Percentiles rank a stretch among this genome's conserved stretches.
Evolutionary conservation across 2,797 vertebrate species (phyloP).

Genomic region (Gymnothorax reevesii): DNA sequence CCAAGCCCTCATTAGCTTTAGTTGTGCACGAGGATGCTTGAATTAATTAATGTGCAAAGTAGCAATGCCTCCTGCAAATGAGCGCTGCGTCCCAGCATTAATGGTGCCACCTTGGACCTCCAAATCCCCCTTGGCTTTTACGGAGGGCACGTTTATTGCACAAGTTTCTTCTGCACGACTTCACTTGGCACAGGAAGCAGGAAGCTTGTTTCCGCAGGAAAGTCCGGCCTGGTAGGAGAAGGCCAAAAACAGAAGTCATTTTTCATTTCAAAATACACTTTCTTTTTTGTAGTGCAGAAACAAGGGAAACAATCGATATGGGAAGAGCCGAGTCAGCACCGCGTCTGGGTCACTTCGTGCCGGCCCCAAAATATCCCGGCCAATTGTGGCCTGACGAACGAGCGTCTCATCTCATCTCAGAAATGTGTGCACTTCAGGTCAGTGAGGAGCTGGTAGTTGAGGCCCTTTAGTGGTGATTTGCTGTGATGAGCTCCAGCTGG

Average conservation of each 20-base stretch:
- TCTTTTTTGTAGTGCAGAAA: slow-evolving; percentile 27
- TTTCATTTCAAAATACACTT: slow-evolving; percentile 50
- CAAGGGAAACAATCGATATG: slow-evolving; percentile 35
- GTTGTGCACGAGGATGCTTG: slow-evolving; percentile 48
- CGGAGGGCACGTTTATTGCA: background rate
- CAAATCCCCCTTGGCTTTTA: background rate
- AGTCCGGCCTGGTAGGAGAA: background rate
- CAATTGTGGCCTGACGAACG: background rate
- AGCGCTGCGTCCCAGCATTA: slow-evolving; percentile 10
- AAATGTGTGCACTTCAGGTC: slow-evolving; percentile 23
- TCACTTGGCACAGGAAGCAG: background rate
- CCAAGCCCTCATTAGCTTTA: slow-evolving; percentile 56
- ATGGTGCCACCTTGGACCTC: background rate
- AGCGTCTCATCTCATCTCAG: background rate
- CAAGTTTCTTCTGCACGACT: background rate
- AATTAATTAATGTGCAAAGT: slow-evolving; percentile 51
- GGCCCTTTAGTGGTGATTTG: slow-evolving; percentile 8
- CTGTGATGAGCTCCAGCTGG: slow-evolving; percentile 5
- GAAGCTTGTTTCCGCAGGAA: background rate
- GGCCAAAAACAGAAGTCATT: slow-evolving; percentile 42
- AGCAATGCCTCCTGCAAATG: slow-evolving; percentile 29
- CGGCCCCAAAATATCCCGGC: background rate
- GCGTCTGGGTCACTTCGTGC: background rate
- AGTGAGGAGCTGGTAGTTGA: background rate
- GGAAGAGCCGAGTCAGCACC: slow-evolving; percentile 34